Percentiles rank a stretch among this genome's conserved stretches.
Evolutionary conservation across 2,888 invertebrate species (phyloP).

Genomic region (Monoplex corrugatus): DNA sequence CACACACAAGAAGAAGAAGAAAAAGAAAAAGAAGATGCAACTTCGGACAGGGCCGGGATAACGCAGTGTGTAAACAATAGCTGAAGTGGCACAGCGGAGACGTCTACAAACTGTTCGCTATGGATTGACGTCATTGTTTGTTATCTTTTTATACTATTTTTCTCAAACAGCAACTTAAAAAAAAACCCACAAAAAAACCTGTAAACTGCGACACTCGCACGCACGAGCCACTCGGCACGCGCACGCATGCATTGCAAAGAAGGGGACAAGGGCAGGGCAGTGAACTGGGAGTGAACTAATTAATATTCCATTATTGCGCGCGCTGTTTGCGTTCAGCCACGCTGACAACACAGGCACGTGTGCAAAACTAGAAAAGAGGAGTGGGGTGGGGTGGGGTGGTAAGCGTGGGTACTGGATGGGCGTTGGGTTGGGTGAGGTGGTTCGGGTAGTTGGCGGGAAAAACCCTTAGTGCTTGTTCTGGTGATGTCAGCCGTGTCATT

Average conservation of each 20-base stretch:
- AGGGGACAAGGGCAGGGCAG: not conserved
- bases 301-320: constrained; percentile 8
- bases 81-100: not conserved
- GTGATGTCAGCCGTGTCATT: too few species aligned
- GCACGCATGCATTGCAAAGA: not conserved
- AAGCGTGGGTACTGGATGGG: too few species aligned
- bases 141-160: not conserved
- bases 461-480: too few species aligned
- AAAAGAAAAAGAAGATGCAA: too few species aligned
- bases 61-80: too few species aligned
- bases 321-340: constrained; percentile 17
- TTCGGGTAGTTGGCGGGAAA: too few species aligned
- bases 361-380: not conserved
- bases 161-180: too few species aligned
- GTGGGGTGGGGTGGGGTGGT: not conserved
- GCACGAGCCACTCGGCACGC: constrained; percentile 18
- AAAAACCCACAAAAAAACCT: not conserved
- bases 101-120: not conserved
- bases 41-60: too few species aligned
- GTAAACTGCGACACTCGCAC: not conserved
- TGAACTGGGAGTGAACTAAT: constrained; percentile 23
- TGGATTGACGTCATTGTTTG: not conserved
- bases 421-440: not conserved
- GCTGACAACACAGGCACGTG: constrained; percentile 7
- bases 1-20: not conserved